Percentiles rank a stretch among this genome's conserved stretches.
Conservation (phyloP, 1,140 invertebrate genomes). For the Calliopsis andreniformis region DNA sequence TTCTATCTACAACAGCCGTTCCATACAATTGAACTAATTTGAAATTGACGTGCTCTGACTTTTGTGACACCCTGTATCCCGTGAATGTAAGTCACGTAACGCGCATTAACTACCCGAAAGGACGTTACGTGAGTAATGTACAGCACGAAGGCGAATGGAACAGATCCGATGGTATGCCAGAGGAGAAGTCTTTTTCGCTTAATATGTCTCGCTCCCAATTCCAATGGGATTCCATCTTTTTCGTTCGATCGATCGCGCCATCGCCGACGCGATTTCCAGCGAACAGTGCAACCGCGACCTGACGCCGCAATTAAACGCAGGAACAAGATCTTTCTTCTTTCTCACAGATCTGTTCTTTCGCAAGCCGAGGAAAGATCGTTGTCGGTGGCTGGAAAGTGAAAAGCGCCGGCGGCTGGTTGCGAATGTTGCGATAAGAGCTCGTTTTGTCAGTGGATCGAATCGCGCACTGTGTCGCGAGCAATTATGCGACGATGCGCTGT, state of each 20-base stretch:
- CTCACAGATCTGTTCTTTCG: constrained; percentile 6
- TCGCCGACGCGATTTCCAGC: background rate
- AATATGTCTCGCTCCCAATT: background rate
- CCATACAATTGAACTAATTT: too few relatives aligned
- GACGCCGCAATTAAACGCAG: constrained; percentile 7
- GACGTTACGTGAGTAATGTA: constrained; percentile 56
- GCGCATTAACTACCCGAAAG: constrained; percentile 52
- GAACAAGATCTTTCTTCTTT: constrained; percentile 8
- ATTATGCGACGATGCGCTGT: background rate
- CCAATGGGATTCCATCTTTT: background rate
- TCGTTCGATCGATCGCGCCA: background rate
- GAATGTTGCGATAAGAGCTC: background rate
- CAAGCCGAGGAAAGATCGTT: constrained; percentile 20
- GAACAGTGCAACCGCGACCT: too few relatives aligned
- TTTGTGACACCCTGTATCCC: constrained; percentile 16
- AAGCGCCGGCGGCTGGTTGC: background rate
- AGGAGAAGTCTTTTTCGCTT: constrained; percentile 9
- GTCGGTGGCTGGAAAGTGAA: constrained; percentile 17
- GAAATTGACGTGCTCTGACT: background rate
- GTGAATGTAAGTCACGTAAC: constrained; percentile 31
- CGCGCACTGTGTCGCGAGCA: background rate
- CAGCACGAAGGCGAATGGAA: constrained; percentile 43
- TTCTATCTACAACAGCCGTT: too few relatives aligned
- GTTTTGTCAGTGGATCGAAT: background rate
- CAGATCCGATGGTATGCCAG: constrained; percentile 2